A percentile compares a stretch with the other conserved stretches of the same genome.
phyloP scores from a whole-genome alignment of 2,888 invertebrate genomes.

The Sericinus montela region DNA sequence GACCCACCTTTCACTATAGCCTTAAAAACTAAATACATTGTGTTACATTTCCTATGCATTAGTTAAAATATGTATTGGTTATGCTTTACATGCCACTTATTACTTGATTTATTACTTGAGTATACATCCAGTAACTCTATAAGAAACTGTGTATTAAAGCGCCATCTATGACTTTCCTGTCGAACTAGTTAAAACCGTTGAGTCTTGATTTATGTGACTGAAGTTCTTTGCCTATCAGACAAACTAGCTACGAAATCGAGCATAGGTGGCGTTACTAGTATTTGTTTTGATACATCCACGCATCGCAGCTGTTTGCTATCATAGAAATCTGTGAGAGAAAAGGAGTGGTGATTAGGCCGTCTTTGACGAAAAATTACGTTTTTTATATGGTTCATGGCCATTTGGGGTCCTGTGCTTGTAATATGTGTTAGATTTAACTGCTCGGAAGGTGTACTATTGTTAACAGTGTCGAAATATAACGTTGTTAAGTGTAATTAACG shows the following conservation, averaged over 20 bases:
- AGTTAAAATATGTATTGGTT: too few relatives aligned
- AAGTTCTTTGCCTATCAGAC: not conserved
- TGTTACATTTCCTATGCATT: too few relatives aligned
- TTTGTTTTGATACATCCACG: slow-evolving; percentile 71
- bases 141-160: not conserved
- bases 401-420: slow-evolving; percentile 45
- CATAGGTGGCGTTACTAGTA: slow-evolving; percentile 57
- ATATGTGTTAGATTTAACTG: slow-evolving; percentile 50
- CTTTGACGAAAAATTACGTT: slow-evolving; percentile 66
- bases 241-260: not conserved
- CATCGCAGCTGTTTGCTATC: slow-evolving; percentile 74
- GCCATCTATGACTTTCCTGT: not conserved
- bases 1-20: too few relatives aligned
- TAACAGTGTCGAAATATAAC: slow-evolving; percentile 51
- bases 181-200: not conserved
- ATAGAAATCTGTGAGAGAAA: slow-evolving; percentile 76
- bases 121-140: too few relatives aligned
- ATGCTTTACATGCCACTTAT: too few relatives aligned
- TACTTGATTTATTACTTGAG: too few relatives aligned
- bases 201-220: not conserved
- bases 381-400: slow-evolving; percentile 65
- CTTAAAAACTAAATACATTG: too few relatives aligned
- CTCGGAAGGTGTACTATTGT: slow-evolving; percentile 55
- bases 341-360: slow-evolving; percentile 78
- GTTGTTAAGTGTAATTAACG: slow-evolving; percentile 63